Conservation (phyloP, 2,888 invertebrate genomes). For the Drosophila suboccidentalis region DNA sequence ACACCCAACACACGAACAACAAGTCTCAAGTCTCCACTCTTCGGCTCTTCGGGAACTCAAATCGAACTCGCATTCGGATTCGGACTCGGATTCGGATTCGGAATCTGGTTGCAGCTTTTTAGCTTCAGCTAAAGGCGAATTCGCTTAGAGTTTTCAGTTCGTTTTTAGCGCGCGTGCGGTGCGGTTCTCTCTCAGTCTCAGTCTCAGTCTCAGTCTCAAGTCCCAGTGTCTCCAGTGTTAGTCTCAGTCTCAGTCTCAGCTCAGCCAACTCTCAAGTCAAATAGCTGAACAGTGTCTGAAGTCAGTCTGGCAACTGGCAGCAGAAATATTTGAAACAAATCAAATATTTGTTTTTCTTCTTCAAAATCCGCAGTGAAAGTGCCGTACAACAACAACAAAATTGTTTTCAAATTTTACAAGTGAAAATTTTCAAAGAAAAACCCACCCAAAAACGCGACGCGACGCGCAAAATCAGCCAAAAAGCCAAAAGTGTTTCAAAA, state of each 20-base stretch:
- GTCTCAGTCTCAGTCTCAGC: constrained; percentile 17
- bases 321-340: constrained; percentile 26
- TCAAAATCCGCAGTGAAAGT: constrained; percentile 64
- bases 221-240: constrained; percentile 21
- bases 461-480: constrained; percentile 54
- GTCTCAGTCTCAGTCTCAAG: constrained; percentile 23
- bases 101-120: constrained; percentile 27
- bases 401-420: constrained; percentile 67
- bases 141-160: constrained; percentile 72
- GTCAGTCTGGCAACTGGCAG: constrained; percentile 39
- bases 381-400: constrained; percentile 11
- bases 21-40: constrained; percentile 61
- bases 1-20: constrained; percentile 28
- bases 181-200: constrained; percentile 70
- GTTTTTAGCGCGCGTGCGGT: constrained; percentile 82
- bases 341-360: constrained; percentile 28
- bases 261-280: constrained; percentile 10
- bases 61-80: constrained; percentile 33
- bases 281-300: constrained; percentile 58
- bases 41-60: constrained; percentile 17
- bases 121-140: constrained; percentile 40
- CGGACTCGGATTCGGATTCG: constrained; percentile 58
- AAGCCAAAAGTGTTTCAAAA: constrained; percentile 63
- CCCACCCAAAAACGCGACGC: constrained; percentile 23
- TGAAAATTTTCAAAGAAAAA: constrained; percentile 63